Conservation (phyloP, 2,113 vertebrate species). For the Ophthalmolycus amberensis region DNA sequence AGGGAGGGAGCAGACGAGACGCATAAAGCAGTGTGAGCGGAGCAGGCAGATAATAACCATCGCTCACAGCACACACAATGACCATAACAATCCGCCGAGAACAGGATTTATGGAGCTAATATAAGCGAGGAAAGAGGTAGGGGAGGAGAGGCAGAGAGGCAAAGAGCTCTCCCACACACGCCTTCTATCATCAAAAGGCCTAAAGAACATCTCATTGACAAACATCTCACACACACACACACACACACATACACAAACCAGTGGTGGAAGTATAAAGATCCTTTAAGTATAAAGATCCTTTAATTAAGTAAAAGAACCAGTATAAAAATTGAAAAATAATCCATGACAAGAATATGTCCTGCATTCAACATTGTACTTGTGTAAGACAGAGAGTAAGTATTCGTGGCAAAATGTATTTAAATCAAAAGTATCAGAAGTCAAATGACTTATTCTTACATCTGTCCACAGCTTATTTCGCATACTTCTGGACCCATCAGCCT, state of each 20-base stretch:
- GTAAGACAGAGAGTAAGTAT: not conserved
- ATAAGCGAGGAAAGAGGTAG: conserved; percentile 64
- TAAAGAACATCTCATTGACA: conserved; percentile 63
- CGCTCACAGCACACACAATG: conserved; percentile 84
- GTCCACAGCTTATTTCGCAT: not conserved
- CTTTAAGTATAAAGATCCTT: not conserved
- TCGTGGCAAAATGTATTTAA: not conserved
- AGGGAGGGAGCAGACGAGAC: conserved; percentile 67
- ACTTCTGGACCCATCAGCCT: no score
- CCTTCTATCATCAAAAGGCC: conserved; percentile 60
- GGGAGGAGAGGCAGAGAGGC: conserved; percentile 49
- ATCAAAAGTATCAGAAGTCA: not conserved
- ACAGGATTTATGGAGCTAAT: conserved; percentile 85
- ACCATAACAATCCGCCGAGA: conserved; percentile 83
- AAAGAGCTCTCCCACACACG: conserved; percentile 55
- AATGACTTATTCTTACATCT: not conserved
- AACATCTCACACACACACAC: conserved; percentile 31
- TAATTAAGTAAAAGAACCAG: not conserved
- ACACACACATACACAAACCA: not conserved
- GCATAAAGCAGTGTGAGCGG: conserved; percentile 80
- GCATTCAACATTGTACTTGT: not conserved
- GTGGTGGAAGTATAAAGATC: not conserved
- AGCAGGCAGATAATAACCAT: conserved; percentile 84
- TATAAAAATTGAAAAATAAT: not conserved
- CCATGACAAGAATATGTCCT: not conserved